Evolutionary conservation across 2,888 invertebrate genomes (phyloP), one percentile per base, ranked within the genome.

Genomic region (Drosophila dives): DNA sequence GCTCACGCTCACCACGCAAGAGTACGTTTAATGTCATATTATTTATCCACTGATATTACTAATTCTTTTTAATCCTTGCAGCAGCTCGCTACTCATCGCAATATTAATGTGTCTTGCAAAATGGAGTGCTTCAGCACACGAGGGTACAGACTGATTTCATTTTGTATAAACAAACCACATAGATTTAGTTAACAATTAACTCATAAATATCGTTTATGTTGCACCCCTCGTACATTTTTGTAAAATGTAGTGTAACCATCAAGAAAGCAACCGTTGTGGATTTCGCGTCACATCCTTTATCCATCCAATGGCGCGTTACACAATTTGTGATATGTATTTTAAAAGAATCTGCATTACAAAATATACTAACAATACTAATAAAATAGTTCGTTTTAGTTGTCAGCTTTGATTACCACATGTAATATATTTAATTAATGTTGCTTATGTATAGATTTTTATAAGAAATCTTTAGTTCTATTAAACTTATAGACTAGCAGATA

Each of bases 1-100:
- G n/a, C n/a, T n/a, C n/a, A n/a, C n/a, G n/a, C n/a, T n/a, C 83
- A 42, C 85, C 83, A 42, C 85, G 91, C 86, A 91, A 78, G 84
- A 70, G 80, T 72, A 72, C 81, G 72, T 64, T 32, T 0, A 5
- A 0, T 29, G 2, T 15, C 15, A 5, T 20, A 17, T 23, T 11
- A 15, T 20, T 49, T 38, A 15, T 29, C 1, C 34, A n/a, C 6
- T 34, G 10, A 20, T 17, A 26, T 17, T 49, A 2, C 54, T 45
- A 7, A 29, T 33, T 38, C 6, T 10, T 38, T 10, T 0, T 26
- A 33, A 17, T 54, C 10, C 26, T 26, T 34, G 2, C 20, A 56
- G 45, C 50, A 71, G 58, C 56, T 15, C 89, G 74, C 40, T 20
- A 26, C 6, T 12, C 60, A 26, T 66, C 80, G 32, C 80, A 86